Evolutionary conservation across 2,797 vertebrate species (phyloP).

Genomic region (Podarcis siculus): DNA sequence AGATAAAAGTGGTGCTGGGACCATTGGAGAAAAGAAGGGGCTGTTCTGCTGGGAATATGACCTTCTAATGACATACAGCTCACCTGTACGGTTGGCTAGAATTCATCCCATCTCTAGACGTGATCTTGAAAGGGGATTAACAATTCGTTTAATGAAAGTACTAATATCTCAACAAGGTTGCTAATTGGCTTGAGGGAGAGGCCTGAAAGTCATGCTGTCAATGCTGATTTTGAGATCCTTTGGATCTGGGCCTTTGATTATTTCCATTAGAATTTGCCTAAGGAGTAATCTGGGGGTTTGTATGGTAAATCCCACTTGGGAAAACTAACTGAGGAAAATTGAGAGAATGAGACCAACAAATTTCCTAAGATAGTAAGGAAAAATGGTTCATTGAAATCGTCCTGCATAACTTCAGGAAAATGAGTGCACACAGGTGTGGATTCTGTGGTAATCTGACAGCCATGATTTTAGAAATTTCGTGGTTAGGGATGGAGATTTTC

Average conservation of each 20-base stretch:
- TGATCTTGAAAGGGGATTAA: not conserved
- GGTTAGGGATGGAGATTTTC: too few species aligned
- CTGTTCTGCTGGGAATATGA: constrained; percentile 41
- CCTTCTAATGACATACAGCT: constrained; percentile 57
- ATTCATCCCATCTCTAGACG: not conserved
- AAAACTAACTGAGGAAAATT: not conserved
- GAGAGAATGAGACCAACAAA: not conserved
- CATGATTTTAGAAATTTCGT: too few species aligned
- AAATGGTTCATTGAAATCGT: not conserved
- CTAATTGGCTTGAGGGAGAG: not conserved
- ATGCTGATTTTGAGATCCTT: not conserved
- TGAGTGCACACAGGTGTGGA: not conserved
- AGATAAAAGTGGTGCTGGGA: constrained; percentile 64
- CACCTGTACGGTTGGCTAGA: not conserved
- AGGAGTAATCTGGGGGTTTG: not conserved
- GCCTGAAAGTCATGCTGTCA: not conserved
- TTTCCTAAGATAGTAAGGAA: not conserved
- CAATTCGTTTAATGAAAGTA: not conserved
- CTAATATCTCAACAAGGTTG: not conserved
- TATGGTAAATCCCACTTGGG: not conserved
- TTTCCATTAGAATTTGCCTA: not conserved
- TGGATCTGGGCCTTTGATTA: not conserved
- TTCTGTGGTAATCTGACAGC: too few species aligned
- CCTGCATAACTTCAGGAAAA: not conserved
- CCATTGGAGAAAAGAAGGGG: constrained; percentile 33